Percentiles rank a stretch among this genome's conserved stretches.
phyloP scores from a whole-genome alignment of 2,888 invertebrate species.

The Ophioninae sp. region DNA sequence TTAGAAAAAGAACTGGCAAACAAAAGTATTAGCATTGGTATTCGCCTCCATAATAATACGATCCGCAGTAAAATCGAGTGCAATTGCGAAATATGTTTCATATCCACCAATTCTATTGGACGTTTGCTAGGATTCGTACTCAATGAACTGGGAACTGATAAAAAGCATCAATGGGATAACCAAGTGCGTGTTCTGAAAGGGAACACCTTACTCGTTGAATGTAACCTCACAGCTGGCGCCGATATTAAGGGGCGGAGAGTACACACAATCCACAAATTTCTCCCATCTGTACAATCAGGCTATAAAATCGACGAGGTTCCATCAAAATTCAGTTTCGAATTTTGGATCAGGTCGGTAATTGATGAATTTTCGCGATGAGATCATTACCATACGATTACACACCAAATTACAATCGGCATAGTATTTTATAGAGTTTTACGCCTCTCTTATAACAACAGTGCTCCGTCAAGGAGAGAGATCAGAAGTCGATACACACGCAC shows the following conservation, averaged over 20 bases:
- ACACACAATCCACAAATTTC: conserved; percentile 68
- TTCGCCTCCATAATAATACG: conserved; percentile 70
- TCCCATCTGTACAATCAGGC: too few relatives aligned
- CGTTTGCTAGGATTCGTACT: conserved; percentile 67
- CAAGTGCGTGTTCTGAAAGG: conserved; percentile 72
- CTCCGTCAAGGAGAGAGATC: too few relatives aligned
- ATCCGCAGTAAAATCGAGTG: conserved; percentile 65
- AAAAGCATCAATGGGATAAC: conserved; percentile 68
- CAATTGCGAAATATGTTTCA: conserved; percentile 54
- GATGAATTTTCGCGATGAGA: too few relatives aligned
- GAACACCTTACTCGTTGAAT: conserved; percentile 69
- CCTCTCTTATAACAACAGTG: too few relatives aligned
- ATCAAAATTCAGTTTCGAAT: too few relatives aligned
- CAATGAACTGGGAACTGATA: conserved; percentile 46
- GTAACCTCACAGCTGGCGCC: too few relatives aligned
- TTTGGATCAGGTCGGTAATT: too few relatives aligned
- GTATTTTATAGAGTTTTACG: too few relatives aligned
- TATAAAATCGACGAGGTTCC: too few relatives aligned
- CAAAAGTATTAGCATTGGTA: conserved; percentile 23
- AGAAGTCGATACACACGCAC: too few relatives aligned
- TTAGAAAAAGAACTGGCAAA: conserved; percentile 45
- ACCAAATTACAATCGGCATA: too few relatives aligned
- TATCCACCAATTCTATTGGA: conserved; percentile 60
- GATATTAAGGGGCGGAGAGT: conserved; percentile 68
- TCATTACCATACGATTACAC: too few relatives aligned